These are phyloP conservation scores for Seira ritae DNA, from an alignment of 2,888 invertebrate species.

Conservation along the genomic window DNA sequence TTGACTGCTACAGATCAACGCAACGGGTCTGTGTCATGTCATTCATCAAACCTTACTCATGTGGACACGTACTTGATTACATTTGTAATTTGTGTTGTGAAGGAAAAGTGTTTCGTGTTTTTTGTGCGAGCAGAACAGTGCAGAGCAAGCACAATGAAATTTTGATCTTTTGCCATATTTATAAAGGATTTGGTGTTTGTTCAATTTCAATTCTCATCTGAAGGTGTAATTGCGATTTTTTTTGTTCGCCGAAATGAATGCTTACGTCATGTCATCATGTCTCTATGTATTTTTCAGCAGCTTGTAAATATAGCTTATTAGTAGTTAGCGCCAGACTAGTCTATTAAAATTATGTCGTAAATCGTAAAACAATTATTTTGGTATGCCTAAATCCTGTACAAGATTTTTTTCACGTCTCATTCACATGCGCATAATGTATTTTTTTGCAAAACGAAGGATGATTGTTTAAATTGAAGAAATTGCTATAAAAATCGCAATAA, in stretches of 20 bases:
- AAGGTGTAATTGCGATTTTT: not conserved
- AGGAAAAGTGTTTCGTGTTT: not conserved
- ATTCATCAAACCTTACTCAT: not conserved
- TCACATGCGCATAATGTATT: too few species aligned
- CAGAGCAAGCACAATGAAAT: not conserved
- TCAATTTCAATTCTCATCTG: not conserved
- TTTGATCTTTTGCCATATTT: slow-evolving; percentile 35
- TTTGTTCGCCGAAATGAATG: not conserved
- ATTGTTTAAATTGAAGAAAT: too few species aligned
- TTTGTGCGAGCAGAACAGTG: too few species aligned
- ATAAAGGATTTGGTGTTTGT: not conserved
- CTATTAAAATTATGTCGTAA: not conserved
- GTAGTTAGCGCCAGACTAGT: not conserved
- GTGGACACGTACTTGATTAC: not conserved
- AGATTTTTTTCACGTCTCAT: too few species aligned
- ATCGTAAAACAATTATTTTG: not conserved
- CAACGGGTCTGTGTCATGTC: not conserved
- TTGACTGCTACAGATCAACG: not conserved
- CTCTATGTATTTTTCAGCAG: too few species aligned
- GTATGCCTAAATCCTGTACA: too few species aligned
- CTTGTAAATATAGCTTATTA: not conserved
- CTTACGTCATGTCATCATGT: not conserved
- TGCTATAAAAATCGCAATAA: not conserved
- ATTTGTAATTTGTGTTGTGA: not conserved
- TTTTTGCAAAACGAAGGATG: too few species aligned